These are phyloP conservation scores for Myotis brandtii DNA, from an alignment of 2,113 vertebrate species.

Conservation along the genomic window DNA sequence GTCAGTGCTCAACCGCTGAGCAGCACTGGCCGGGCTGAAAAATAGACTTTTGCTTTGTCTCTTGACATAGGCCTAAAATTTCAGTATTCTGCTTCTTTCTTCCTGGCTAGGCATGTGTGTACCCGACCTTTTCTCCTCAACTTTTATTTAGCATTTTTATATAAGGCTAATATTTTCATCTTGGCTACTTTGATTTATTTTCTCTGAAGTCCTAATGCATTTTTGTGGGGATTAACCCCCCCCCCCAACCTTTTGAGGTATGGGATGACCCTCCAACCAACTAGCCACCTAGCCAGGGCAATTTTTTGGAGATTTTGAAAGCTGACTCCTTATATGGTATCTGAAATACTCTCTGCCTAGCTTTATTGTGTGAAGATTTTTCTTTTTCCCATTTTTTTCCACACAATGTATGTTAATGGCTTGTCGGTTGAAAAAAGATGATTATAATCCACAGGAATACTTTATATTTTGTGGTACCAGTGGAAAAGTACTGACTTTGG, in stretches of 20 bases:
- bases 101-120: not conserved
- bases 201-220: conserved; percentile 27
- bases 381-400: not conserved
- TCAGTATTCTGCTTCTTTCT: not conserved
- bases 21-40: no score
- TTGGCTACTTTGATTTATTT: conserved; percentile 37
- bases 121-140: not conserved
- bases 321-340: not conserved
- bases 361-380: not conserved
- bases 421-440: conserved; percentile 37
- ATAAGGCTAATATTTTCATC: conserved; percentile 3
- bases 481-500: conserved; percentile 33
- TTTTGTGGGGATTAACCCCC: not conserved
- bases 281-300: no score
- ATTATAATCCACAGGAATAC: not conserved
- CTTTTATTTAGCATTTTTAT: conserved; percentile 37
- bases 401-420: not conserved
- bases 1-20: no score
- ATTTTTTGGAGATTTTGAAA: conserved; percentile 56
- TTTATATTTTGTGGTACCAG: conserved; percentile 38
- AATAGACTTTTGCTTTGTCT: not conserved
- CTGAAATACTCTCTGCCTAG: conserved; percentile 5
- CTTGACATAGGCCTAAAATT: not conserved
- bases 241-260: no score
- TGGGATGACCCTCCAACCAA: no score